A percentile compares a stretch with the other conserved stretches of the same genome.
Evolutionary conservation across 2,797 vertebrate species (phyloP).

Genomic region (Falco cherrug): DNA sequence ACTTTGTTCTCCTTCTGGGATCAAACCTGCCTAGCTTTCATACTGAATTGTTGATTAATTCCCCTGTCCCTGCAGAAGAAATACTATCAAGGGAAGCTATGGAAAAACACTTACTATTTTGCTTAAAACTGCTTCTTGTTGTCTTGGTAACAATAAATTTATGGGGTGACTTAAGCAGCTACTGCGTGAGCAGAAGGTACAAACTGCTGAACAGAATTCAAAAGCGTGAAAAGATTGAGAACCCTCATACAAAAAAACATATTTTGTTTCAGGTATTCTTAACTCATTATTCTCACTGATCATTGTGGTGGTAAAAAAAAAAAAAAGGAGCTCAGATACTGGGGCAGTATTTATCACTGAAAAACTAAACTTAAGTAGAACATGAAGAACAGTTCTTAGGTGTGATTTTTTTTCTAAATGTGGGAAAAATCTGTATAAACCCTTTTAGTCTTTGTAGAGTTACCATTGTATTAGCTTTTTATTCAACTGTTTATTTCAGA

Average conservation of each 20-base stretch:
- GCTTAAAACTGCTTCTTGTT: conserved; percentile 52
- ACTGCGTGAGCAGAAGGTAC: neutral
- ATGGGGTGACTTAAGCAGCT: conserved; percentile 35
- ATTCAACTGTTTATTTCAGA: neutral
- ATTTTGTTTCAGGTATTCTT: neutral
- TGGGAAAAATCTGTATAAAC: neutral
- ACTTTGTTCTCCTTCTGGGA: neutral
- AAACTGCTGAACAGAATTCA: neutral
- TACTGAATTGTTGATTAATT: neutral
- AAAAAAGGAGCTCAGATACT: neutral
- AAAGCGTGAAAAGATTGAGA: neutral
- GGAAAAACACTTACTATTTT: conserved; percentile 27
- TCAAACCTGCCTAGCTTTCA: neutral
- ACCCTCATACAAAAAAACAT: neutral
- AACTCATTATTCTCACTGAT: neutral
- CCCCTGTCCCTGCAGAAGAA: neutral
- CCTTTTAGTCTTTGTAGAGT: neutral
- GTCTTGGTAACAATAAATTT: conserved; percentile 58
- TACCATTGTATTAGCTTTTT: neutral
- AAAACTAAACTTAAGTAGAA: neutral
- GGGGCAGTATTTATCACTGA: neutral
- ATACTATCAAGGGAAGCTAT: neutral
- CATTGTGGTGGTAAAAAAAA: neutral
- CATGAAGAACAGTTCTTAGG: neutral
- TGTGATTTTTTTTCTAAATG: neutral